Base-by-base conservation (phyloP, 2,888 invertebrate genomes). In the Iphiclides podalirius region DNA sequence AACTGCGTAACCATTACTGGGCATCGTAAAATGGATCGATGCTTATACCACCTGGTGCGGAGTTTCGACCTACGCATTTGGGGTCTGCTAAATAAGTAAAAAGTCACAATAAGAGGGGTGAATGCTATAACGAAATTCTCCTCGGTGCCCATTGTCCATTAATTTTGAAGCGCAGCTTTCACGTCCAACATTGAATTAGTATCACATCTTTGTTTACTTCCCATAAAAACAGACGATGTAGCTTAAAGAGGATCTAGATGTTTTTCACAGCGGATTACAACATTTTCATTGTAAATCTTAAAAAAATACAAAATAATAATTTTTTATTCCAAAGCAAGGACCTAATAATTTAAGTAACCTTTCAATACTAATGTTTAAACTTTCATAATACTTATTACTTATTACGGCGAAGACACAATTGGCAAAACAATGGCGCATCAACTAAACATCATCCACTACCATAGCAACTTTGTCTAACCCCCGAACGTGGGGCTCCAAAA, bases 371-470 rank as follows among this genome's bases (percentile, higher is more conserved):
- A n/a, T n/a, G n/a, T n/a, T n/a, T n/a, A n/a, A n/a, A n/a, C n/a
- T n/a, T n/a, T n/a, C n/a, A n/a, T n/a, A n/a, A n/a, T n/a, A n/a
- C n/a, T n/a, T n/a, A n/a, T n/a, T n/a, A n/a, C n/a, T n/a, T n/a
- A n/a, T n/a, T n/a, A n/a, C n/a, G n/a, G n/a, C n/a, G n/a, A n/a
- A n/a, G 61, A 70, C 67, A 63, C 65, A 67, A 26, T 69, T 64
- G 69, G 71, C 72, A 74, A 79, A 80, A 82, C 73, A 80, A 70
- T 64, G 58, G 70, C 57, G 59, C 82, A 85, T 82, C 74, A 81
- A 81, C 81, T 77, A 86, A 84, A 84, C 79, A 77, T 68, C 69
- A 70, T 42, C 46, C 36, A 49, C 57, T 53, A 39, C 65, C 78
- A 70, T 79, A 75, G 77, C 80, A 79, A 84, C 80, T 66, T 63